Conservation (phyloP, 2,797 vertebrate species). For the Periparus ater region DNA sequence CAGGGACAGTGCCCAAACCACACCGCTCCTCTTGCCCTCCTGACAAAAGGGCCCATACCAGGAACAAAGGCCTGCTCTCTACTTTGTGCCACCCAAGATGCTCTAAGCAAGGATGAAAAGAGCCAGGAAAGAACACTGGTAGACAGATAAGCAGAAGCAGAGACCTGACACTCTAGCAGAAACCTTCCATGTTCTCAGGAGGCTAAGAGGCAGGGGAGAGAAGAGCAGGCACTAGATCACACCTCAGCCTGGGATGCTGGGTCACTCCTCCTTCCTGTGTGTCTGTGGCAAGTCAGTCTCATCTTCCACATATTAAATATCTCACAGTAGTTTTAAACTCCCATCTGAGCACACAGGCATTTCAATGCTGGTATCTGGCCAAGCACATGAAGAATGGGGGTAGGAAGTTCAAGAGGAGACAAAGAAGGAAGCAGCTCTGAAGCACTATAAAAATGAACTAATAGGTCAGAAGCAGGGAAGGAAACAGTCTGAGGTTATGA, state of each 20-base stretch:
- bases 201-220: neutral
- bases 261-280: neutral
- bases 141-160: neutral
- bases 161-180: neutral
- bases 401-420: conserved; percentile 41
- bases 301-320: neutral
- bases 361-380: neutral
- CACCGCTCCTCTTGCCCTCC: neutral
- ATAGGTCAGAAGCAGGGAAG: conserved; percentile 15
- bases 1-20: neutral
- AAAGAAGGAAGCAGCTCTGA: neutral
- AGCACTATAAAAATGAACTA: neutral
- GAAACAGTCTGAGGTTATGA: neutral
- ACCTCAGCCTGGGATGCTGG: neutral
- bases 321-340: conserved; percentile 3
- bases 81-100: neutral
- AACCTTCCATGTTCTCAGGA: neutral
- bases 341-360: neutral
- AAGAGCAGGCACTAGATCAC: neutral
- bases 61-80: neutral
- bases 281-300: neutral
- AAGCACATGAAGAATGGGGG: neutral
- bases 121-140: neutral
- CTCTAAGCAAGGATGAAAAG: neutral
- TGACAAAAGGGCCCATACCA: neutral